phyloP scores from a whole-genome alignment of 1,140 invertebrate genomes.

The Pemphigus obesinymphae region DNA sequence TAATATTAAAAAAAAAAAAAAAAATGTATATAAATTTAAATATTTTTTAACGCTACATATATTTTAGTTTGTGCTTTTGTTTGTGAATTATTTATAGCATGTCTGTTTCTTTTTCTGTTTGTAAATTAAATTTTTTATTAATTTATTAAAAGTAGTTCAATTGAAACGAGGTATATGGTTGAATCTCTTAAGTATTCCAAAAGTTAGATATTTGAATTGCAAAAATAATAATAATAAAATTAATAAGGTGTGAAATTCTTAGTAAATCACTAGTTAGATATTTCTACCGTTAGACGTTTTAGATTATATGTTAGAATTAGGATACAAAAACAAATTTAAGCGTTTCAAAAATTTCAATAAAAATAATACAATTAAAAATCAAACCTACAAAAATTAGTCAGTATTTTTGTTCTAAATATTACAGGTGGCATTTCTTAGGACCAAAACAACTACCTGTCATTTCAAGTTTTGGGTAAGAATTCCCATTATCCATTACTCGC shows the following conservation, averaged over 20 bases:
- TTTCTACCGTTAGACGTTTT: neutral
- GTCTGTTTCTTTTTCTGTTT: neutral
- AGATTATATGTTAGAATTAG: neutral
- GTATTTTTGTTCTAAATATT: constrained; percentile 39
- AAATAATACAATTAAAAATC: no score
- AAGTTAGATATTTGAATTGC: neutral
- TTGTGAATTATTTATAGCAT: neutral
- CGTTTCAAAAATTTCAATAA: constrained; percentile 18
- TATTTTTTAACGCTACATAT: neutral
- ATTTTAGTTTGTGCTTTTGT: neutral
- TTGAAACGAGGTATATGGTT: neutral
- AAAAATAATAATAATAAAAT: neutral
- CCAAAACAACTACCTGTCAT: constrained; percentile 39
- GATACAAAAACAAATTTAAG: neutral
- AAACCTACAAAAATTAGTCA: constrained; percentile 8
- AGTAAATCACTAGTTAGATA: neutral
- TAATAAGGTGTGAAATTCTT: neutral
- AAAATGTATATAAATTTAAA: neutral
- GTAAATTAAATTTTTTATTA: neutral
- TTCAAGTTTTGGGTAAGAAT: constrained; percentile 41
- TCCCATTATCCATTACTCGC: constrained; percentile 34
- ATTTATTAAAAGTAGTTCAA: neutral
- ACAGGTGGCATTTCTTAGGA: constrained; percentile 41
- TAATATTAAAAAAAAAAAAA: neutral
- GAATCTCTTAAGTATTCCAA: constrained; percentile 1